Base-by-base conservation (phyloP, 1,140 invertebrate genomes). In the Aphidius ervi region DNA sequence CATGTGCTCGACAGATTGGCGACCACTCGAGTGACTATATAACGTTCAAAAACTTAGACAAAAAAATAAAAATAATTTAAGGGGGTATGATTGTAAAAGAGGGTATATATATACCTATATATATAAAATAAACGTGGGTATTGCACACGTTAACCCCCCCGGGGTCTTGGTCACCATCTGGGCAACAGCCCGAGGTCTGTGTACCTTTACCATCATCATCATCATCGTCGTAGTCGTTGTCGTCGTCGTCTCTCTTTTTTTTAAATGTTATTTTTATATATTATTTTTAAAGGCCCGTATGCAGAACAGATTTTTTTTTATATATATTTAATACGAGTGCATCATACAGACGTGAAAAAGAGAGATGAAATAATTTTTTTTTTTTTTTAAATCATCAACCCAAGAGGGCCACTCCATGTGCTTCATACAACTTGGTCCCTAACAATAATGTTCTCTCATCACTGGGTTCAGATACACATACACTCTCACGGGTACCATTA, bases 161-260 rank as follows among this genome's bases (percentile, higher is more conserved):
- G 56, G 56, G 65, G 68, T 71, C 63, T 68, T 73, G 70, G 65
- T 75, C 74, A 74, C 75, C 77, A 79, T 77, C 78, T 79, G 77
- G 77, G 73, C 73, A 59, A 65, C 74, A 74, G 71, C 66, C 71
- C 66, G 65, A 69, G 75, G 76, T 67, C 68, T 70, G 53, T 65
- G 68, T 69, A 55, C 69, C 76, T 71, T 72, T 77, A 70, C 67
- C 57, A 65, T 67, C 63, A 63, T 61, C 58, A 56, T n/a, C 37
- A 9, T 10, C 39, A 48, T 54, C 23, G 31, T 57, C 23, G 4
- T 31, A 0, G 4, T 31, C 1, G 4, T 31, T 1, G 4, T 31
- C 23, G 4, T 31, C 23, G 23, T 31, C 23, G 23, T 31, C 42
- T 20, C 8, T 56, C 41, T 56, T 16, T 41, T 31, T 57, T 57